These are phyloP conservation scores for Calosoma granatense DNA, from an alignment of 1,140 invertebrate genomes.

Conservation along the genomic window DNA sequence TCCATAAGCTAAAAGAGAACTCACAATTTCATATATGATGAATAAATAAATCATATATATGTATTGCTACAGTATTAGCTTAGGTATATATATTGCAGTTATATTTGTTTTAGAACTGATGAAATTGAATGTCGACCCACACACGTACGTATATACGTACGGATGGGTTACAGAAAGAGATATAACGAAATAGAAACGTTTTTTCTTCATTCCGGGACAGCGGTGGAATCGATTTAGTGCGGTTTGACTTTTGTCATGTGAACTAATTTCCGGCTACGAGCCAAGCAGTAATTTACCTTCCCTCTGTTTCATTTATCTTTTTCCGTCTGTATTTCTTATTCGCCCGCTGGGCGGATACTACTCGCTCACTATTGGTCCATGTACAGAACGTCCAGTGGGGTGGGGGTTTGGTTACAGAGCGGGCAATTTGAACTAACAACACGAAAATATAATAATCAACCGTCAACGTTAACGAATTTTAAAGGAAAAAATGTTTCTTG, in stretches of 20 bases:
- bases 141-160: too few relatives aligned
- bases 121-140: too few relatives aligned
- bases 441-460: neutral
- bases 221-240: neutral
- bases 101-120: too few relatives aligned
- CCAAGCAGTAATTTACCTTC: constrained; percentile 26
- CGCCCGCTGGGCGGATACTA: neutral
- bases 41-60: too few relatives aligned
- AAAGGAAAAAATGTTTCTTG: neutral
- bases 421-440: neutral
- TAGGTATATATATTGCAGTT: too few relatives aligned
- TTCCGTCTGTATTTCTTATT: constrained; percentile 7
- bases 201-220: neutral
- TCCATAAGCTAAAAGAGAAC: too few relatives aligned
- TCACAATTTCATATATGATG: too few relatives aligned
- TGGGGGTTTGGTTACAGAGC: too few relatives aligned
- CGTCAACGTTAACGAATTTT: neutral
- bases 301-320: constrained; percentile 18
- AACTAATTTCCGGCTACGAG: constrained; percentile 27
- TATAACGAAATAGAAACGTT: neutral
- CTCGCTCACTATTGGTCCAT: too few relatives aligned
- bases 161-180: too few relatives aligned
- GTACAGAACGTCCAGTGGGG: neutral
- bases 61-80: too few relatives aligned
- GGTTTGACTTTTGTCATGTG: constrained; percentile 26